Evolutionary conservation across 2,888 invertebrate genomes (phyloP).

Genomic region (Ophioninae sp.): DNA sequence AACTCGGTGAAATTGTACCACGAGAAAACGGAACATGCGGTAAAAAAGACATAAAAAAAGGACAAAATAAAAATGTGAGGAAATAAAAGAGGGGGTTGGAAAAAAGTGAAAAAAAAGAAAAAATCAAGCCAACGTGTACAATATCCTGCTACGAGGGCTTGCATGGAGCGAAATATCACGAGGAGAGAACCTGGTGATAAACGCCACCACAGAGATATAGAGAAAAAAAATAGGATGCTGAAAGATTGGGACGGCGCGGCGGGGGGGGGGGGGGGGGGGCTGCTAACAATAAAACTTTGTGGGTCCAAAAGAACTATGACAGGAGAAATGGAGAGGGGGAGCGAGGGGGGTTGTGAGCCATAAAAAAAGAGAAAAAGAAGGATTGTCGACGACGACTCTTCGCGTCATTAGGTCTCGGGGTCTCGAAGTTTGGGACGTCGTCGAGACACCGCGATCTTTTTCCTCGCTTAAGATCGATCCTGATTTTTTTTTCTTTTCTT

Average conservation of each 20-base stretch:
- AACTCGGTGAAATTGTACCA: slow-evolving; percentile 25
- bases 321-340: slow-evolving; percentile 12
- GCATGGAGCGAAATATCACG: slow-evolving; percentile 44
- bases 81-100: not conserved
- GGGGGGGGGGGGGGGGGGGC: slow-evolving; percentile 33
- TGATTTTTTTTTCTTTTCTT: not conserved
- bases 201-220: slow-evolving; percentile 52
- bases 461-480: slow-evolving; percentile 42
- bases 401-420: slow-evolving; percentile 74
- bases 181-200: slow-evolving; percentile 43
- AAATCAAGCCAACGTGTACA: slow-evolving; percentile 30
- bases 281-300: slow-evolving; percentile 72
- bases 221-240: slow-evolving; percentile 9
- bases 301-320: slow-evolving; percentile 37
- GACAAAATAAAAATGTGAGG: slow-evolving; percentile 3
- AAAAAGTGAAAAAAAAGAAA: not conserved
- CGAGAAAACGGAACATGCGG: not conserved
- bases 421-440: slow-evolving; percentile 68
- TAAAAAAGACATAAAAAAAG: not conserved
- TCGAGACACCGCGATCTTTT: slow-evolving; percentile 31
- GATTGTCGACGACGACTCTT: slow-evolving; percentile 68
- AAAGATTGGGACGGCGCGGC: too few species aligned
- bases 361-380: slow-evolving; percentile 37
- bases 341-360: slow-evolving; percentile 48
- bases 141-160: slow-evolving; percentile 48